phyloP scores from a whole-genome alignment of 2,888 invertebrate genomes.

The Schizaphis graminum region DNA sequence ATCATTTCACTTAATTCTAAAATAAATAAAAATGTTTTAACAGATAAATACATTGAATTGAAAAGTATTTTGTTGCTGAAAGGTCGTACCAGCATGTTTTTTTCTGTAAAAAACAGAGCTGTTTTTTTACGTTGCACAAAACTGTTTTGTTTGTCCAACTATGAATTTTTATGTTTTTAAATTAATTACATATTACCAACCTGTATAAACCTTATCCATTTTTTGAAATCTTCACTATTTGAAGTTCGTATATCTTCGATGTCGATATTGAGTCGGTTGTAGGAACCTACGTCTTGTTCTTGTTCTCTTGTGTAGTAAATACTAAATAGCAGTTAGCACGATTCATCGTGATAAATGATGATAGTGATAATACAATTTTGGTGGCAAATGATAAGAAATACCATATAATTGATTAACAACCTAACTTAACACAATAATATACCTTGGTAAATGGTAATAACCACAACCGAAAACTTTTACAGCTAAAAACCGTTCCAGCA shows the following conservation, averaged over 20 bases:
- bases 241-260: too few species aligned
- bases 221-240: too few species aligned
- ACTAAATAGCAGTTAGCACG: background rate
- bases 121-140: too few species aligned
- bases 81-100: too few species aligned
- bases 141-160: conserved; percentile 33
- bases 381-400: conserved; percentile 37
- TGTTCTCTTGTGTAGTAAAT: background rate
- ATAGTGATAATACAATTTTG: conserved; percentile 38
- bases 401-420: conserved; percentile 21
- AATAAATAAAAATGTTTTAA: conserved; percentile 33
- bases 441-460: conserved; percentile 31
- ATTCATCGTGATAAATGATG: conserved; percentile 38
- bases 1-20: conserved; percentile 45
- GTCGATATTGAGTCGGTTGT: conserved; percentile 15
- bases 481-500: conserved; percentile 42
- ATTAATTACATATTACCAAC: conserved; percentile 37
- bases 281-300: background rate
- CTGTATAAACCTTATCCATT: conserved; percentile 35
- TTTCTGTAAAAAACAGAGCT: too few species aligned
- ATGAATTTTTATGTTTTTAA: conserved; percentile 26
- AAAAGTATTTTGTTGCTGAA: background rate
- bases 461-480: conserved; percentile 17
- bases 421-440: background rate
- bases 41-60: conserved; percentile 7